A percentile compares a stretch with the other conserved stretches of the same genome.
Conservation (phyloP, 2,113 vertebrate species). For the Chloebia gouldiae region DNA sequence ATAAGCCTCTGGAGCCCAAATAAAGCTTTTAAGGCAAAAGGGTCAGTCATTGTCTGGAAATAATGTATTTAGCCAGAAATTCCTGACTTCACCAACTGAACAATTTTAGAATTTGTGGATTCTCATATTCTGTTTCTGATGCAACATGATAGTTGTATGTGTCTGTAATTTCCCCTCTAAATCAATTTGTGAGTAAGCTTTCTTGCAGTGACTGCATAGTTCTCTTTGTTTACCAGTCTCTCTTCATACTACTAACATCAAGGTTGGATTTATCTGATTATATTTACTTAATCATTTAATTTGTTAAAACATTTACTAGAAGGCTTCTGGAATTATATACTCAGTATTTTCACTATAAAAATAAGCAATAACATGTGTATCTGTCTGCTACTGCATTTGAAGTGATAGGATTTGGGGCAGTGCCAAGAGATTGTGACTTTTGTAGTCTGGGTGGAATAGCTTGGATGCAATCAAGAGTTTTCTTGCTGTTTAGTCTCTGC, state of each 20-base stretch:
- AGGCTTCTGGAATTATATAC: background rate
- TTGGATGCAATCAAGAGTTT: background rate
- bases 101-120: background rate
- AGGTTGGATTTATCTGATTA: background rate
- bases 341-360: background rate
- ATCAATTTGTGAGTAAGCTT: background rate
- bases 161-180: background rate
- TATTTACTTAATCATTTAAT: background rate
- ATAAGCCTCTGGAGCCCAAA: background rate
- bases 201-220: background rate
- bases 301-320: background rate
- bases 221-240: background rate
- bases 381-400: background rate
- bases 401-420: background rate
- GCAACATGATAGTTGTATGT: rapidly evolving
- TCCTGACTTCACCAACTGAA: background rate
- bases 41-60: background rate
- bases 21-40: background rate
- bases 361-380: background rate
- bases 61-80: background rate
- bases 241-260: background rate
- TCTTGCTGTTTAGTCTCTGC: background rate
- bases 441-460: background rate
- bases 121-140: background rate
- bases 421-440: background rate